Percentiles rank a stretch among this genome's conserved stretches.
These are phyloP conservation scores for Andrena cerasifolii DNA, from an alignment of 1,140 invertebrate species.

Conservation along the genomic window DNA sequence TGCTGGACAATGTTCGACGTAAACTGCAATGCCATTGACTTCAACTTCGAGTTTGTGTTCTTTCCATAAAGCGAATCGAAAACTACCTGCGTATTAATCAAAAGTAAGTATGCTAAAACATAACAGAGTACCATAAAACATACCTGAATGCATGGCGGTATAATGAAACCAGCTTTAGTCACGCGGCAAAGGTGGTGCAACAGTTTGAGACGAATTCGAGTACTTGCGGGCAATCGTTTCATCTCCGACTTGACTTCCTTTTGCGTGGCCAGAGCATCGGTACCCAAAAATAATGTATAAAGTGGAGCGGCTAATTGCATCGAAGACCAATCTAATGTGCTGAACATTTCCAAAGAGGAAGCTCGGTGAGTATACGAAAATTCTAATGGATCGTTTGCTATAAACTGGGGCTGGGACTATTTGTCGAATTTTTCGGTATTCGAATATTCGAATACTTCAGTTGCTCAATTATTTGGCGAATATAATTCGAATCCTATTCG, in stretches of 20 bases:
- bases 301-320: slow-evolving; percentile 87
- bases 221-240: slow-evolving; percentile 88
- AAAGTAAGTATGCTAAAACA: slow-evolving; percentile 25
- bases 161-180: slow-evolving; percentile 89
- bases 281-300: slow-evolving; percentile 91
- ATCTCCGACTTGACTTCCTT: slow-evolving; percentile 84
- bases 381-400: too few species aligned
- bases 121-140: slow-evolving; percentile 18
- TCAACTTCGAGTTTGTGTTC: slow-evolving; percentile 92
- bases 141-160: slow-evolving; percentile 91
- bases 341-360: slow-evolving; percentile 36
- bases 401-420: too few species aligned
- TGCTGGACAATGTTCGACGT: slow-evolving; percentile 90
- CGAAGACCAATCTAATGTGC: slow-evolving; percentile 88
- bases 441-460: too few species aligned
- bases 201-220: slow-evolving; percentile 92
- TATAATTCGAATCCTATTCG: too few species aligned
- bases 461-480: too few species aligned
- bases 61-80: slow-evolving; percentile 94
- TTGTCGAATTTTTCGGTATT: too few species aligned
- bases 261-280: slow-evolving; percentile 84
- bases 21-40: slow-evolving; percentile 91
- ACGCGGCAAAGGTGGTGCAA: slow-evolving; percentile 92
- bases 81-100: slow-evolving; percentile 85
- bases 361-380: too few species aligned